Evolutionary conservation across 1,140 invertebrate species (phyloP), one percentile per base, ranked within the genome.

Genomic region (Lutraria rhynchaena): DNA sequence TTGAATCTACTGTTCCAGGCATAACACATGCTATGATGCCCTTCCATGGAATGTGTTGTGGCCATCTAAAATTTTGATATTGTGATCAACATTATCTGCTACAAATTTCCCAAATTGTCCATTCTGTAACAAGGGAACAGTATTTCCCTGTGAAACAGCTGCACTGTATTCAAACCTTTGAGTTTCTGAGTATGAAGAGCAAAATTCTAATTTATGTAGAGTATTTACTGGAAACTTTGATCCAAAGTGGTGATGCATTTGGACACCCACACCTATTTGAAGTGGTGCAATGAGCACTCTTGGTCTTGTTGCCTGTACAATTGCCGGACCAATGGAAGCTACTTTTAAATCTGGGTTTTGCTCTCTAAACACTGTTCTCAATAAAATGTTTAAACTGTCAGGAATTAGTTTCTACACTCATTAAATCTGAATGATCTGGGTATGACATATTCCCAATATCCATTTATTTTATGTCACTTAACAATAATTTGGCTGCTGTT

Each of bases 11-110:
- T n/a, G n/a, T n/a, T n/a, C 19, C 69, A 49, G 78, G 74, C 5
- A 75, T 83, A 19, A 80, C 29, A 19, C 24, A 33, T 15, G 70
- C 61, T 1, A 86, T 80, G 22, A 83, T 85, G 17, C 70, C 83
- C 67, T 82, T 17, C 70, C 81, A 51, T 82, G 71, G 27, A 76
- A 82, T 2, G 60, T 84, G 24, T 80, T 60, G 5, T 37, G 4
- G 1, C 69, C 81, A 67, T 83, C 67, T 27, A 81, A 4, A 3
- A 77, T 84, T 7, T 15, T 46, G 24, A 60, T 58, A 46, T 84
- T 81, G 46, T 85, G 83, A 57, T 85, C 81, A 13, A 85, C 75
- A 74, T 83, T 83, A 35, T 85, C 83, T 2, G 65, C 65, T 2
- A 80, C 69, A 69, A 15, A 85, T 53, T 85, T 5, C 37, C 5